Conservation (phyloP, 2,797 vertebrate species). For the Buceros bicornis region DNA sequence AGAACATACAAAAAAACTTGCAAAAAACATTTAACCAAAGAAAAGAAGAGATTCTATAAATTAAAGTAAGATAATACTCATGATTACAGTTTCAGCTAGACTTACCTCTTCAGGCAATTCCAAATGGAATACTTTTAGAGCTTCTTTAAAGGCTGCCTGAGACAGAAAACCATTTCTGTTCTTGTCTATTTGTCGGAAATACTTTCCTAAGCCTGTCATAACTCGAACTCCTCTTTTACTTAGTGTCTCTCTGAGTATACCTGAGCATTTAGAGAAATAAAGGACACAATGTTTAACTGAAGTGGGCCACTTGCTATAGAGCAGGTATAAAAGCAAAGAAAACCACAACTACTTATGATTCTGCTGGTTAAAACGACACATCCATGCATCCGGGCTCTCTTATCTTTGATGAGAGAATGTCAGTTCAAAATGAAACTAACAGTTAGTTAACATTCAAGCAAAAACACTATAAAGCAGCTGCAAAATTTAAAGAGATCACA, state of each 20-base stretch:
- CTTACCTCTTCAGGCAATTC: slow-evolving; percentile 77
- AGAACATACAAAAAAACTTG: not conserved
- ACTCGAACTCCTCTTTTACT: slow-evolving; percentile 75
- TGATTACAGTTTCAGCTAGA: not conserved
- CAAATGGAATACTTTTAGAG: slow-evolving; percentile 77
- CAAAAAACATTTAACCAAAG: not conserved
- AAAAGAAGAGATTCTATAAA: not conserved
- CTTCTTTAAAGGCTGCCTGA: slow-evolving; percentile 74
- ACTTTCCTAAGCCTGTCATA: slow-evolving; percentile 79
- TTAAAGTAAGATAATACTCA: not conserved
- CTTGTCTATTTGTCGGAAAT: slow-evolving; percentile 75
- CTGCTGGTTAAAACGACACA: not conserved
- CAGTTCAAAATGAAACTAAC: not conserved
- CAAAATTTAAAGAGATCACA: not conserved
- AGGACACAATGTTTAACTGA: not conserved
- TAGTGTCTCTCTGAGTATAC: slow-evolving; percentile 68
- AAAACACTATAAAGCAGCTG: not conserved
- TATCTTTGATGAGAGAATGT: not conserved
- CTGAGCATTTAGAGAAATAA: slow-evolving; percentile 61
- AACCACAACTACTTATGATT: not conserved
- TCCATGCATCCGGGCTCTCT: not conserved
- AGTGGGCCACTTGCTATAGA: not conserved
- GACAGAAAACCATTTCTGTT: slow-evolving; percentile 71
- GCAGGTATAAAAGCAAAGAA: not conserved
- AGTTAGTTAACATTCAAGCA: not conserved